phyloP scores from a whole-genome alignment of 2,888 invertebrate genomes.

The Orthonevra nobilis region DNA sequence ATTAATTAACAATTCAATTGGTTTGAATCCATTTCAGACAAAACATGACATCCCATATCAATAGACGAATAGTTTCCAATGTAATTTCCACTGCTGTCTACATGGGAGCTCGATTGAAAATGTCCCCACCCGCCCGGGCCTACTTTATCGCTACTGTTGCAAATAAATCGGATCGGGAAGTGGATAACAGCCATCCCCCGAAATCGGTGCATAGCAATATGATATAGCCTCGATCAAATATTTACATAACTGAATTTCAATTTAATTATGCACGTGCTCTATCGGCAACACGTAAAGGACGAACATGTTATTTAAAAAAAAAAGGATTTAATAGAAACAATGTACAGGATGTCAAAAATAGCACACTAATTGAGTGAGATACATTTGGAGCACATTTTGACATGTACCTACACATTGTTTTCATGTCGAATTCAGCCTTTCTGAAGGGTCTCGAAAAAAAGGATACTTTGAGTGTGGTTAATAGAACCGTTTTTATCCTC shows the following conservation, averaged over 20 bases:
- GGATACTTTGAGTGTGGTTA: not conserved
- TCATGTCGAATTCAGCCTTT: not conserved
- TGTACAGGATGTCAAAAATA: not conserved
- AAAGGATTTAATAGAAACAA: no score
- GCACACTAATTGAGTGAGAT: slow-evolving; percentile 53
- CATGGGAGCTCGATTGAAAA: slow-evolving; percentile 22
- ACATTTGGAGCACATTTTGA: slow-evolving; percentile 27
- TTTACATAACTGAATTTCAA: slow-evolving; percentile 64
- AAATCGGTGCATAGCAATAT: slow-evolving; percentile 12
- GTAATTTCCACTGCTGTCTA: not conserved
- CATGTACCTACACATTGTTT: no score
- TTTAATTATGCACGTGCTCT: slow-evolving; percentile 61
- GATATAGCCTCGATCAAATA: slow-evolving; percentile 61
- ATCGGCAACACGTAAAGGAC: slow-evolving; percentile 55
- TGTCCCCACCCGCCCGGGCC: slow-evolving; percentile 45
- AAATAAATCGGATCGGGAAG: not conserved
- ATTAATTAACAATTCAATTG: slow-evolving; percentile 40
- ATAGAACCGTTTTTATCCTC: slow-evolving; percentile 25
- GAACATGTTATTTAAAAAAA: slow-evolving; percentile 60
- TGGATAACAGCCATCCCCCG: not conserved
- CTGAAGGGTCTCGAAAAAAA: not conserved
- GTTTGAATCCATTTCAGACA: slow-evolving; percentile 18
- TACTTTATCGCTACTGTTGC: slow-evolving; percentile 31
- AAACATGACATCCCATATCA: slow-evolving; percentile 35
- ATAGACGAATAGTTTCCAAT: slow-evolving; percentile 22